Evolutionary conservation across 2,797 vertebrate species (phyloP).

Genomic region (Sandelia bainsii): DNA sequence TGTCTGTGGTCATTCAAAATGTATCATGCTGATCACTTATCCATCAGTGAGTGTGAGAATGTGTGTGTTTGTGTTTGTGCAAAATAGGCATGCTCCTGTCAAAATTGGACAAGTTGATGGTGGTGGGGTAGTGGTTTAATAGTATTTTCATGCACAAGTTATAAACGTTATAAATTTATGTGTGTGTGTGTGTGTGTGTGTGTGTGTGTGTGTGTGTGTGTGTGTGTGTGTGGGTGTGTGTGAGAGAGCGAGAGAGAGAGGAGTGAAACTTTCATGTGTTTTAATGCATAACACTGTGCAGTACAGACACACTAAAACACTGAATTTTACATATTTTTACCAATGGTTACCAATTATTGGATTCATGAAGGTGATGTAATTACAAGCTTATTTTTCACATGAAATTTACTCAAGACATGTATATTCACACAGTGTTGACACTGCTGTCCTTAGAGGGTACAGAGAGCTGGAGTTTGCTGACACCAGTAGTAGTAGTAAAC

Average conservation of each 20-base stretch:
- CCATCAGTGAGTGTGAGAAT: background rate
- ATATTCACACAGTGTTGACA: background rate
- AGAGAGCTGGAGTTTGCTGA: background rate
- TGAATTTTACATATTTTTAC: background rate
- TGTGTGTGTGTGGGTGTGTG: background rate
- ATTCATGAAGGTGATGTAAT: background rate
- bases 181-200: background rate
- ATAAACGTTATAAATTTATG: background rate
- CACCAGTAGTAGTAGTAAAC: background rate
- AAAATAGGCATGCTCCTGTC: background rate
- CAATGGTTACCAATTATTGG: background rate
- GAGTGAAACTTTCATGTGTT: slow-evolving; percentile 7
- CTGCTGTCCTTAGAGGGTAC: background rate
- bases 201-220: too few relatives aligned
- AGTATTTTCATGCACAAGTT: background rate
- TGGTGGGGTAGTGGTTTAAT: background rate
- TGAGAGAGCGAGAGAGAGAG: background rate
- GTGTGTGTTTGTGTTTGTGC: slow-evolving; percentile 17
- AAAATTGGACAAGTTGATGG: slow-evolving; percentile 17
- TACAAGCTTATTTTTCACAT: background rate
- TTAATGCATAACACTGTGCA: background rate
- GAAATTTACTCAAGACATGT: background rate
- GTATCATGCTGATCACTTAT: background rate
- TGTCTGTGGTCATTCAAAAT: slow-evolving; percentile 5
- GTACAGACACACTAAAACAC: rapidly evolving